These are phyloP conservation scores for Tholera decimalis DNA, from an alignment of 2,888 invertebrate genomes.

Conservation along the genomic window DNA sequence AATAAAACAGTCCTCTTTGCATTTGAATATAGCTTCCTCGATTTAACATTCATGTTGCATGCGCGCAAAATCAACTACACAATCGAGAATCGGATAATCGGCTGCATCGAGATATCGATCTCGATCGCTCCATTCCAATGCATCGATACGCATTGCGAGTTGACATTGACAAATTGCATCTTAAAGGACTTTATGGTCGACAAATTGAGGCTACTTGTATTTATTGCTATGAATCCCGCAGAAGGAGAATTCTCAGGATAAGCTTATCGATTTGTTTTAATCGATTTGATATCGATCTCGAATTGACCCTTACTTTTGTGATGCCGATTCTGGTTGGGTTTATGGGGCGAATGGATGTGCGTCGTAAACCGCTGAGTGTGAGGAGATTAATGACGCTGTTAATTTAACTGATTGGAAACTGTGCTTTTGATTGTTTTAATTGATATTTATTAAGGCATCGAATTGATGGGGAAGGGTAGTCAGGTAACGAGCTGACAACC, in stretches of 20 bases:
- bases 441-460: constrained; percentile 48
- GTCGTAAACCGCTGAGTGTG: constrained; percentile 57
- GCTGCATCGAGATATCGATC: constrained; percentile 85
- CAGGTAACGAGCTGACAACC: constrained; percentile 4
- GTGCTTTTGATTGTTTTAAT: constrained; percentile 36
- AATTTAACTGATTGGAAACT: constrained; percentile 58
- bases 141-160: constrained; percentile 82
- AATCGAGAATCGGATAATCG: constrained; percentile 82
- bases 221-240: constrained; percentile 74
- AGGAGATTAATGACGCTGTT: constrained; percentile 63
- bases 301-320: constrained; percentile 58
- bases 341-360: constrained; percentile 53
- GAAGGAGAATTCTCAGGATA: constrained; percentile 72
- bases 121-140: constrained; percentile 82
- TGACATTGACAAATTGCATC: constrained; percentile 88
- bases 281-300: constrained; percentile 70
- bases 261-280: constrained; percentile 71
- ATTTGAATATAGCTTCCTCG: constrained; percentile 77
- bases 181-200: constrained; percentile 82
- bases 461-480: constrained; percentile 24
- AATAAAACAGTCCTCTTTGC: constrained; percentile 79
- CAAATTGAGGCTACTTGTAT: constrained; percentile 87
- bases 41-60: constrained; percentile 80
- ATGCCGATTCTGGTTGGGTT: constrained; percentile 52
- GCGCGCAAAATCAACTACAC: constrained; percentile 69